Evolutionary conservation across 1,140 invertebrate genomes (phyloP).

Genomic region (Pachyrhynchus sulphureomaculatus): DNA sequence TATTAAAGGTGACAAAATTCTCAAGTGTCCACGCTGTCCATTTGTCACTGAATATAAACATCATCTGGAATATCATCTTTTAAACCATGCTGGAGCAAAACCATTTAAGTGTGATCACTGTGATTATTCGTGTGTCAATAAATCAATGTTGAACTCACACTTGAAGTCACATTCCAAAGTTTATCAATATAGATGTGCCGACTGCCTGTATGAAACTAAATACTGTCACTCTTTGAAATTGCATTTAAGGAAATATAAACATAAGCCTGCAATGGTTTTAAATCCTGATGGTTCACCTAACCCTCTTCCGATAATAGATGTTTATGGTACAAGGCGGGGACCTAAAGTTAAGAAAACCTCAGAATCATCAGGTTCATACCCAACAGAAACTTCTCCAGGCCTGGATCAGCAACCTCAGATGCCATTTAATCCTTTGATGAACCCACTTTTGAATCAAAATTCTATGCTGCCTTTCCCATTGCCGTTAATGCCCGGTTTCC

Average conservation of each 20-base stretch:
- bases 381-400: conserved; percentile 4
- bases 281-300: conserved; percentile 87
- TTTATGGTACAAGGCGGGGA: conserved; percentile 84
- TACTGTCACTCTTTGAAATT: conserved; percentile 97
- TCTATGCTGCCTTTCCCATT: conserved; percentile 42
- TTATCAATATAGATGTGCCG: conserved; percentile 92
- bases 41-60: conserved; percentile 99
- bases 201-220: conserved; percentile 97
- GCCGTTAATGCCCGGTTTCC: conserved; percentile 40
- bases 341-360: conserved; percentile 67
- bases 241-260: conserved; percentile 89
- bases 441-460: conserved; percentile 9
- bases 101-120: conserved; percentile 95
- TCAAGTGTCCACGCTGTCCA: conserved; percentile 88
- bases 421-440: conserved; percentile 27
- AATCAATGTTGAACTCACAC: conserved; percentile 99
- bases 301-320: conserved; percentile 83
- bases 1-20: conserved; percentile 89
- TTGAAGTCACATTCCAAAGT: conserved; percentile 97
- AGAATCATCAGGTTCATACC: neutral
- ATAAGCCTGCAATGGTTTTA: conserved; percentile 81
- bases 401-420: conserved; percentile 39
- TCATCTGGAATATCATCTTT: conserved; percentile 95
- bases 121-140: conserved; percentile 94
- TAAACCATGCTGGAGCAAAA: conserved; percentile 92